phyloP scores from a whole-genome alignment of 2,888 invertebrate genomes.

The Sphecodes monilicornis region DNA sequence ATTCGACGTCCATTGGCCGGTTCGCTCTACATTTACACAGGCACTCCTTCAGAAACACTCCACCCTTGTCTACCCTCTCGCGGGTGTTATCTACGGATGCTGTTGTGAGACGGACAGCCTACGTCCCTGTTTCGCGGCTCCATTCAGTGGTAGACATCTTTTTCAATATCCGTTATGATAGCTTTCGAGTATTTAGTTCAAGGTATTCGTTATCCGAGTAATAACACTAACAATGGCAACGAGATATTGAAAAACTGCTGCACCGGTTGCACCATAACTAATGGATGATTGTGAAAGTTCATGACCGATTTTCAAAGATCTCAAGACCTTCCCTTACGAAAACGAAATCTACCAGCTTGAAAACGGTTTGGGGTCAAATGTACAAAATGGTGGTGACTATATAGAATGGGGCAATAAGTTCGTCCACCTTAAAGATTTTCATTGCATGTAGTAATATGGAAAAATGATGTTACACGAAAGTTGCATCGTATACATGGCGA shows the following conservation, averaged over 20 bases:
- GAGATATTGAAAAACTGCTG: background rate
- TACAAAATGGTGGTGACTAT: too few species aligned
- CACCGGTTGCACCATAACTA: background rate
- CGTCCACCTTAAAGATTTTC: too few species aligned
- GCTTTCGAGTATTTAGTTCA: background rate
- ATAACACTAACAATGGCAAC: background rate
- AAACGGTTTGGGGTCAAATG: too few species aligned
- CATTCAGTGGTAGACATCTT: background rate
- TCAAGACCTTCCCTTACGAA: background rate
- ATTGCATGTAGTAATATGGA: too few species aligned
- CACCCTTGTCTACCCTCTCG: background rate
- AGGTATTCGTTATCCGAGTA: background rate
- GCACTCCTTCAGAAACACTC: background rate
- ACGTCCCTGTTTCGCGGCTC: background rate
- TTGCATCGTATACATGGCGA: too few species aligned
- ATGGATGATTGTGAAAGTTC: background rate
- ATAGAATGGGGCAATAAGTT: too few species aligned
- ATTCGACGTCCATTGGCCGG: slow-evolving; percentile 30
- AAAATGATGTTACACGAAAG: too few species aligned
- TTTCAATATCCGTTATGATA: background rate
- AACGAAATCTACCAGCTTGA: background rate
- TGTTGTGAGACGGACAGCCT: background rate
- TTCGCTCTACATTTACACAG: background rate
- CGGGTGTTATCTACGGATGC: background rate
- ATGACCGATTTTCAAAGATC: too few species aligned